These are phyloP conservation scores for Lasioglossum vierecki DNA, from an alignment of 2,888 invertebrate genomes.

Conservation along the genomic window DNA sequence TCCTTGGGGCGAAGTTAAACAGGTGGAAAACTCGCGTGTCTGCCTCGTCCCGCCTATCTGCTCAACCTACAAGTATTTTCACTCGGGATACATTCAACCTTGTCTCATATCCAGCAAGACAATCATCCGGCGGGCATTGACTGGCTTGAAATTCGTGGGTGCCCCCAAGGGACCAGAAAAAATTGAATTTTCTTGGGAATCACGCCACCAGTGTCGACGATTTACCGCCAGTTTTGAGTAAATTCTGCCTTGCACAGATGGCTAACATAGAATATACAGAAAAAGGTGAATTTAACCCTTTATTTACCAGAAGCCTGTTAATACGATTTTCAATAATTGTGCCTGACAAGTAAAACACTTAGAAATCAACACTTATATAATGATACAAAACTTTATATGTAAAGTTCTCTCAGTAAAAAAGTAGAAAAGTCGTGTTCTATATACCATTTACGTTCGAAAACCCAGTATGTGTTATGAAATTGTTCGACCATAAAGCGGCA, in stretches of 20 bases:
- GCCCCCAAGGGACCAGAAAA: background rate
- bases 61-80: conserved; percentile 29
- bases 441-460: background rate
- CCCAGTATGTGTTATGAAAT: background rate
- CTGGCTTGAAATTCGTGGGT: conserved; percentile 25
- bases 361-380: too few species aligned
- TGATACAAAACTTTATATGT: background rate
- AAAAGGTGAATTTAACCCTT: too few species aligned
- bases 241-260: conserved; percentile 8
- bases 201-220: background rate
- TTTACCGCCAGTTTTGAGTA: conserved; percentile 36
- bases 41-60: conserved; percentile 16
- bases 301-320: too few species aligned
- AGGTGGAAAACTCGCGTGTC: conserved; percentile 5
- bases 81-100: conserved; percentile 24
- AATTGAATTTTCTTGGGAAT: conserved; percentile 45
- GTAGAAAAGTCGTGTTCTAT: background rate
- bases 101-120: conserved; percentile 11
- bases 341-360: too few species aligned
- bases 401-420: background rate
- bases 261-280: background rate
- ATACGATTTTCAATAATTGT: too few species aligned
- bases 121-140: conserved; percentile 26
- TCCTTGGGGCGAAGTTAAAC: conserved; percentile 28
- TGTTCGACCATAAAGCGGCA: background rate